Evolutionary conservation across 2,888 invertebrate species (phyloP), one percentile per base, ranked within the genome.

Genomic region (Acanthosepion esculentum): DNA sequence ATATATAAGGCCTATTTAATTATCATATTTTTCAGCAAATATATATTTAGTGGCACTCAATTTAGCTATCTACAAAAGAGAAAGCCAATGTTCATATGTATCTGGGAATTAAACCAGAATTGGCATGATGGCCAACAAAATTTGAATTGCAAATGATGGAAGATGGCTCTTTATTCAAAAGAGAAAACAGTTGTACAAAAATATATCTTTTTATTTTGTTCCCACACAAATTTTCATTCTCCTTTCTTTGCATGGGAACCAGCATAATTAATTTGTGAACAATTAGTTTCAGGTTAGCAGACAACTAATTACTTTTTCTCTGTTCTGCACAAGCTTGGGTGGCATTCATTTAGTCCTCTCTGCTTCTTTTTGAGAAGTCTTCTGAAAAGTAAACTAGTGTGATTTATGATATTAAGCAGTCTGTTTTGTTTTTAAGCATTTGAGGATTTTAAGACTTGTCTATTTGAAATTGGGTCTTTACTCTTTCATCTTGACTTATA

Each of bases 1-100:
- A n/a, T 78, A n/a, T n/a, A 8, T 78, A n/a, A 8, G 12, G 15
- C 29, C 10, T 78, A n/a, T 78, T n/a, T 78, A 78, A 78, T 78
- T 78, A 78, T 78, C n/a, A 78, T 78, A 18, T 78, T 78, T 78
- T 78, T n/a, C 78, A 78, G 78, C 78, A 78, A 78, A n/a, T 78
- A 78, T 78, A 78, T 78, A 78, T 78, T 78, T 78, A 78, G 78
- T 33, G n/a, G 15, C 15, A n/a, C n/a, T 78, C 12, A 78, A 78
- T 78, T 33, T 78, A 78, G n/a, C n/a, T n/a, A 78, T 15, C 15
- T 33, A 78, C 15, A n/a, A 78, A 78, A n/a, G 15, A 78, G 15
- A 78, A n/a, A 33, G 12, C 15, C n/a, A 78, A n/a, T 78, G 78
- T 78, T 33, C n/a, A n/a, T n/a, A 12, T 33, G 15, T 15, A 33